Percentiles rank a stretch among this genome's conserved stretches.
Conservation (phyloP, 1,140 invertebrate species). For the Mesaphorura yosii region DNA sequence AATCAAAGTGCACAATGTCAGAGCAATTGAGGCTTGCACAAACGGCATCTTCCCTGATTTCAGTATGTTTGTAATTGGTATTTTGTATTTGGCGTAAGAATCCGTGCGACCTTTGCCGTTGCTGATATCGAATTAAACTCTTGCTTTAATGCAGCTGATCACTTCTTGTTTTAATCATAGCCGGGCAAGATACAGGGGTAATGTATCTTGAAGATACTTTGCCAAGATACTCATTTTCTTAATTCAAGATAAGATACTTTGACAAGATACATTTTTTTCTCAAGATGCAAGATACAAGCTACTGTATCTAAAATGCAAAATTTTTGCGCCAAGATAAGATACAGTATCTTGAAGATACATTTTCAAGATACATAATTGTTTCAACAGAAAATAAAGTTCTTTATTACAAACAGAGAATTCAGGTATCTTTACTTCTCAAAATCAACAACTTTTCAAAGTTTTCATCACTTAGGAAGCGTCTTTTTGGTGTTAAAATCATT, state of each 20-base stretch:
- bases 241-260: neutral
- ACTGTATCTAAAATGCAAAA: too few relatives aligned
- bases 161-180: too few relatives aligned
- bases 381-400: neutral
- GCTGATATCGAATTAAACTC: too few relatives aligned
- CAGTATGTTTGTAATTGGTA: too few relatives aligned
- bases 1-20: too few relatives aligned
- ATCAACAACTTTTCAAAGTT: slow-evolving; percentile 6
- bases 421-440: neutral
- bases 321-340: too few relatives aligned
- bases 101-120: too few relatives aligned
- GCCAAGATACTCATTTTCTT: neutral
- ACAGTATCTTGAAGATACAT: too few relatives aligned
- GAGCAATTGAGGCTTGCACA: too few relatives aligned
- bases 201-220: neutral
- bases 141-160: too few relatives aligned
- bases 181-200: neutral
- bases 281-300: neutral
- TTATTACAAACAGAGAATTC: neutral
- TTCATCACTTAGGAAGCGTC: neutral
- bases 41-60: too few relatives aligned
- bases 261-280: neutral
- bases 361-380: neutral
- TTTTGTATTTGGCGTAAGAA: too few relatives aligned
- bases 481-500: slow-evolving; percentile 9